These are phyloP conservation scores for Rhyacophila brunnea DNA, from an alignment of 1,140 invertebrate genomes.

Conservation along the genomic window DNA sequence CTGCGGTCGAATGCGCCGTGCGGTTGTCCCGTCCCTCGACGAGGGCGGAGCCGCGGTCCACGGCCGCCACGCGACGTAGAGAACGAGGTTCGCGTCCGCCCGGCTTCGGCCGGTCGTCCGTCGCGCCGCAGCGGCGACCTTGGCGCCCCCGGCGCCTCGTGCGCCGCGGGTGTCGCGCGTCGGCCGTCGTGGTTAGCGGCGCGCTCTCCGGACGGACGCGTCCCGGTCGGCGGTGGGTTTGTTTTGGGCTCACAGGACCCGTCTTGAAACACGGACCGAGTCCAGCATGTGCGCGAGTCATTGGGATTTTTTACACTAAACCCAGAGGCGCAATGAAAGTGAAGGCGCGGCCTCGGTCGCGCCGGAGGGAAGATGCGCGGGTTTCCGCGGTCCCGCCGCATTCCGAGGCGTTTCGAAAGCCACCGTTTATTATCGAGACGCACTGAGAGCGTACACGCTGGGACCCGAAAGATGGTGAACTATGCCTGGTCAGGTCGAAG, in stretches of 20 bases:
- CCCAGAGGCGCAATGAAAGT: conserved; percentile 59
- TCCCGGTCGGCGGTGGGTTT: conserved; percentile 55
- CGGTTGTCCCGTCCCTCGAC: conserved; percentile 25
- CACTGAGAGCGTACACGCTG: conserved; percentile 69
- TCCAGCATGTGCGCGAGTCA: conserved; percentile 81
- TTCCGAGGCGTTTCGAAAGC: too few relatives aligned
- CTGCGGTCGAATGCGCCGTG: conserved; percentile 37
- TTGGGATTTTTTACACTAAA: conserved; percentile 39
- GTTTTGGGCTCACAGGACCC: conserved; percentile 71
- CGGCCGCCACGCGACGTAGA: too few relatives aligned
- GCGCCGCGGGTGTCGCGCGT: conserved; percentile 39
- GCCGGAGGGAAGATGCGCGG: too few relatives aligned
- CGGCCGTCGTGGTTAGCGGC: conserved; percentile 36
- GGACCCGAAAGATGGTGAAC: conserved; percentile 90
- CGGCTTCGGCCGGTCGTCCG: too few relatives aligned
- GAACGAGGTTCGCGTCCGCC: too few relatives aligned
- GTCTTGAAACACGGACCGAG: conserved; percentile 94
- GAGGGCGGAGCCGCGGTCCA: conserved; percentile 39
- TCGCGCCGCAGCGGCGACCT: too few relatives aligned
- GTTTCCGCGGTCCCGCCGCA: too few relatives aligned
- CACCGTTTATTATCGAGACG: too few relatives aligned
- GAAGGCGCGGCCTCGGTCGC: too few relatives aligned
- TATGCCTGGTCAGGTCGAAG: too few relatives aligned
- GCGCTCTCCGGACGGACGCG: conserved; percentile 49
- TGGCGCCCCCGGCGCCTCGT: conserved; percentile 40